Conservation (phyloP, 2,888 invertebrate species). For the Epinotia brunnichana region DNA sequence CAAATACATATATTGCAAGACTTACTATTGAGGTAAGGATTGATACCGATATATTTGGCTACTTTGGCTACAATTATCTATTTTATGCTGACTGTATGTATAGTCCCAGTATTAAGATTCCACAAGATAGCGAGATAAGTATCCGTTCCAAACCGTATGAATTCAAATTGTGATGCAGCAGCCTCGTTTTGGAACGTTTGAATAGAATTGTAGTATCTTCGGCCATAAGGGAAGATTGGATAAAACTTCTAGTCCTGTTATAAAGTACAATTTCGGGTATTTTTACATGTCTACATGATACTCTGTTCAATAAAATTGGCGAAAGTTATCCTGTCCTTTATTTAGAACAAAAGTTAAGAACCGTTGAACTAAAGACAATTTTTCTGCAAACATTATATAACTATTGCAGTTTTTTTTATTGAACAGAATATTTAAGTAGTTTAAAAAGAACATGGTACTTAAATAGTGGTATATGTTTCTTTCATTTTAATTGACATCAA, state of each 20-base stretch:
- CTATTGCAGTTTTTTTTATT: background rate
- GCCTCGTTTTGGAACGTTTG: constrained; percentile 11
- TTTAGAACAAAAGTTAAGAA: background rate
- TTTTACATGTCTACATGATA: constrained; percentile 19
- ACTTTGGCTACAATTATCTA: too few species aligned
- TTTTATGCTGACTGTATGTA: too few species aligned
- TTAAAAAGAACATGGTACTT: constrained; percentile 1
- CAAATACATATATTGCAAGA: too few species aligned
- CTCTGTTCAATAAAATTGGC: constrained; percentile 10
- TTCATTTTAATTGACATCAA: constrained; percentile 18
- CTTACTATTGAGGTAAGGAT: too few species aligned
- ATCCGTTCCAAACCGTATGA: background rate
- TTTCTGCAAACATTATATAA: background rate
- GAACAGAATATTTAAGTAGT: constrained; percentile 23
- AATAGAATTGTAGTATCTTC: background rate
- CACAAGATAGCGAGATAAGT: too few species aligned
- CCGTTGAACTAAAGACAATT: background rate
- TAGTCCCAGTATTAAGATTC: too few species aligned
- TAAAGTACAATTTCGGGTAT: constrained; percentile 21
- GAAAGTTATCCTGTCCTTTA: background rate
- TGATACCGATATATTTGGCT: too few species aligned
- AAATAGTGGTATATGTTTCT: background rate
- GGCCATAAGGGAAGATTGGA: constrained; percentile 24
- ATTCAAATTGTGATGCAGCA: background rate
- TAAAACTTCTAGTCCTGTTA: constrained; percentile 21